A percentile compares a stretch with the other conserved stretches of the same genome.
phyloP scores from a whole-genome alignment of 2,888 invertebrate genomes.

The Chymomyza amoena region DNA sequence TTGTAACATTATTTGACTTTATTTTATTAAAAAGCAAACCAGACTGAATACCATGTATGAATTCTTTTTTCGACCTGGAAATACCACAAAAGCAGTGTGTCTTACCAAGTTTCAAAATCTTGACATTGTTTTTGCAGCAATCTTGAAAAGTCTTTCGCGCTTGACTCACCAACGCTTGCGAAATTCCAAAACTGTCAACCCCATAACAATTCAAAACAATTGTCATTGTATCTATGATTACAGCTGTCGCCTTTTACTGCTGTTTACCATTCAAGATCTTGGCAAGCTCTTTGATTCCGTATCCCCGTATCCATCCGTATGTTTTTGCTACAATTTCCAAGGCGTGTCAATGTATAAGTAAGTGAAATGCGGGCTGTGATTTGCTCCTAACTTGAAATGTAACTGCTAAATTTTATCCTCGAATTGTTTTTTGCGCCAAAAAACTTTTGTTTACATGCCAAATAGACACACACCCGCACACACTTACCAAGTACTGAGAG shows the following conservation, averaged over 20 bases:
- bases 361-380: constrained; percentile 57
- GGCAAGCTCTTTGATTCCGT: background rate
- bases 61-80: too few relatives aligned
- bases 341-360: constrained; percentile 14
- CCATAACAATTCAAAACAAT: background rate
- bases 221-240: background rate
- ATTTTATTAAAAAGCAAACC: too few relatives aligned
- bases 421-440: constrained; percentile 64
- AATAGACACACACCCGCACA: constrained; percentile 40
- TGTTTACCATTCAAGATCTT: background rate
- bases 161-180: too few relatives aligned
- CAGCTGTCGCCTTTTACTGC: background rate
- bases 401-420: constrained; percentile 51
- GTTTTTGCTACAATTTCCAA: constrained; percentile 42
- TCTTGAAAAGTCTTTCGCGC: too few relatives aligned
- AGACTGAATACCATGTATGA: too few relatives aligned
- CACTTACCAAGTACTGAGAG: constrained; percentile 25
- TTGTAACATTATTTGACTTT: too few relatives aligned
- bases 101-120: too few relatives aligned
- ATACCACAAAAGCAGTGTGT: too few relatives aligned
- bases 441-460: constrained; percentile 70
- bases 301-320: too few relatives aligned
- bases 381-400: constrained; percentile 23
- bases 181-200: background rate
- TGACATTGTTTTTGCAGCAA: too few relatives aligned